Conservation (phyloP, 1,140 invertebrate genomes). For the Geopemphigus sp. region DNA sequence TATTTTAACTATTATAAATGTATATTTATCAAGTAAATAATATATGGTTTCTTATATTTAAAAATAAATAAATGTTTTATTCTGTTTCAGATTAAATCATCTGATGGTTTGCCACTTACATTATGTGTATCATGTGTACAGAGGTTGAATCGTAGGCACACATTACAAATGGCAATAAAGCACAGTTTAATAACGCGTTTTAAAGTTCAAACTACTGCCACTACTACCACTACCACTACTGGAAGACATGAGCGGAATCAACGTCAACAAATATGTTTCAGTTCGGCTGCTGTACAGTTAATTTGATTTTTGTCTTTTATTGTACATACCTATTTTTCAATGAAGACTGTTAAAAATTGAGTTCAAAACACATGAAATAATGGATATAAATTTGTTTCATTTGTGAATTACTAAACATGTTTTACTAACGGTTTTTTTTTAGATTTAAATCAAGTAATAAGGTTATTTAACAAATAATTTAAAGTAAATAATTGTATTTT, state of each 20-base stretch:
- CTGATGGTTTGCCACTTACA: conserved; percentile 44
- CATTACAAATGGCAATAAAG: conserved; percentile 39
- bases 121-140: conserved; percentile 47
- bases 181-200: neutral
- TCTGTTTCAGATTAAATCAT: conserved; percentile 46
- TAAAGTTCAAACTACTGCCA: neutral
- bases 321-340: conserved; percentile 46
- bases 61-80: neutral
- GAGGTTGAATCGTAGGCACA: conserved; percentile 41
- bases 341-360: conserved; percentile 48
- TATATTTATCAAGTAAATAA: no score
- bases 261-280: conserved; percentile 9
- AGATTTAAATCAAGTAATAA: conserved; percentile 34
- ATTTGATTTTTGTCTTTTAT: conserved; percentile 44
- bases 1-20: no score
- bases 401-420: conserved; percentile 42
- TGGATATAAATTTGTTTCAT: conserved; percentile 22
- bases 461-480: conserved; percentile 44
- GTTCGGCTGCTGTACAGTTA: conserved; percentile 23
- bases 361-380: conserved; percentile 38
- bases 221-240: neutral
- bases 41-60: neutral
- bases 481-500: conserved; percentile 30
- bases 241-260: conserved; percentile 12
- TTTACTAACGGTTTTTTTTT: conserved; percentile 47